Evolutionary conservation across 2,888 invertebrate species (phyloP), one percentile per base, ranked within the genome.

Genomic region (Stomorhina lunata): DNA sequence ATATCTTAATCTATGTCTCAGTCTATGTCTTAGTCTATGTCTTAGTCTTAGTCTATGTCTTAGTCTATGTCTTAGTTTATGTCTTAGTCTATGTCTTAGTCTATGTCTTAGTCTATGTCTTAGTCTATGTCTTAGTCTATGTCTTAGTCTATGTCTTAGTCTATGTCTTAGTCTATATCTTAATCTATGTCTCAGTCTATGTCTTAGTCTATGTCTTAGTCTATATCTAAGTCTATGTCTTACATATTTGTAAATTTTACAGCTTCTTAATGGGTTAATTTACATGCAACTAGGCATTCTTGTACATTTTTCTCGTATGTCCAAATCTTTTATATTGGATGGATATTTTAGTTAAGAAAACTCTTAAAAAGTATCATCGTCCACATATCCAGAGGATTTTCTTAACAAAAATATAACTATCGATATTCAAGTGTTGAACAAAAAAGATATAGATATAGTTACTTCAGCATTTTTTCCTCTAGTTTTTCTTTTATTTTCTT

Each of bases 371-470:
- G 34, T 37, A 66, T 59, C 50, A 53, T 68, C 61, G 32, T 17
- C 5, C 7, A 4, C 29, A 55, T 29, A 27, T 6, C 50, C 66
- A 34, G 9, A 57, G 45, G 57, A 57, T 66, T 76, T 76, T 27
- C 57, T 57, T 57, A 57, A 55, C 25, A 55, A 65, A 57, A 45
- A 43, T 66, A 45, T 65, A n/a, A n/a, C n/a, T n/a, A 66, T 75
- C 75, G 65, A 66, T 75, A 55, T 65, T 29, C 32, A 32, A n/a
- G 66, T 69, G 43, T 71, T 25, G 55, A 75, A 66, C 17, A 65
- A 29, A 55, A 78, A 20, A 71, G 55, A 50, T 59, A 17, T 50
- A 79, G 59, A 66, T 80, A 71, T 66, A 59, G 57, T 73, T 73
- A 66, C 72, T 66, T 20, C 50, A 22, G 79, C 79, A 25, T 40